These are phyloP conservation scores for Struthidea cinerea DNA, from an alignment of 2,113 vertebrate species.

Conservation along the genomic window DNA sequence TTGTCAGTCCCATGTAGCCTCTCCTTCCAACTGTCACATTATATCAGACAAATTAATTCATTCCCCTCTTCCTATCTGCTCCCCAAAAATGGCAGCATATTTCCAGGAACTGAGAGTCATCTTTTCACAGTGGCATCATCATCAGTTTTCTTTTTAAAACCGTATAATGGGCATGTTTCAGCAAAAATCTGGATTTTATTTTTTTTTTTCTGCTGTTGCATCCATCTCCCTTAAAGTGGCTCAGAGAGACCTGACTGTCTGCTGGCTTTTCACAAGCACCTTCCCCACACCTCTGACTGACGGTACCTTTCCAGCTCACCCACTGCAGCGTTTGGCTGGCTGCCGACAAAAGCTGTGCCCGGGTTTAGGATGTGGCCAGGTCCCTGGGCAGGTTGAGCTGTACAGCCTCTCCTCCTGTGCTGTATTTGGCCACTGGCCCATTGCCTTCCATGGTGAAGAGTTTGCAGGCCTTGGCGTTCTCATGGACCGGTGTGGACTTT, in stretches of 20 bases:
- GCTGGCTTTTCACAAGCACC: background rate
- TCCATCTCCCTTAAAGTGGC: background rate
- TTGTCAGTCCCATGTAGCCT: background rate
- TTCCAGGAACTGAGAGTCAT: background rate
- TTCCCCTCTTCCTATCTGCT: background rate
- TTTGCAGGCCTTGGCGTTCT: conserved; percentile 55
- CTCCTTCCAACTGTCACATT: background rate
- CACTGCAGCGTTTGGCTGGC: background rate
- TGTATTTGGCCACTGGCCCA: conserved; percentile 50
- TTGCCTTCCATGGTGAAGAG: conserved; percentile 71
- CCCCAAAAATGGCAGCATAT: background rate
- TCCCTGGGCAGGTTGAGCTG: conserved; percentile 76
- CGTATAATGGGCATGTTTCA: background rate
- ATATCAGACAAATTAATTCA: background rate
- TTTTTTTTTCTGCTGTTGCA: background rate
- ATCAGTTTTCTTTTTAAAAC: background rate
- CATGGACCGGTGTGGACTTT: conserved; percentile 74
- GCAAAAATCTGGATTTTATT: background rate
- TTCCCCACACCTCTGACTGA: background rate
- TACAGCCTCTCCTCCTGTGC: conserved; percentile 38
- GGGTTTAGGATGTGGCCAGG: conserved; percentile 42
- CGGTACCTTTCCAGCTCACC: background rate
- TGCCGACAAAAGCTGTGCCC: background rate
- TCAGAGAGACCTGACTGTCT: background rate
- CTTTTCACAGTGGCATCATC: background rate